A percentile compares a stretch with the other conserved stretches of the same genome.
Conservation (phyloP, 2,113 vertebrate species). For the Monopterus albus region DNA sequence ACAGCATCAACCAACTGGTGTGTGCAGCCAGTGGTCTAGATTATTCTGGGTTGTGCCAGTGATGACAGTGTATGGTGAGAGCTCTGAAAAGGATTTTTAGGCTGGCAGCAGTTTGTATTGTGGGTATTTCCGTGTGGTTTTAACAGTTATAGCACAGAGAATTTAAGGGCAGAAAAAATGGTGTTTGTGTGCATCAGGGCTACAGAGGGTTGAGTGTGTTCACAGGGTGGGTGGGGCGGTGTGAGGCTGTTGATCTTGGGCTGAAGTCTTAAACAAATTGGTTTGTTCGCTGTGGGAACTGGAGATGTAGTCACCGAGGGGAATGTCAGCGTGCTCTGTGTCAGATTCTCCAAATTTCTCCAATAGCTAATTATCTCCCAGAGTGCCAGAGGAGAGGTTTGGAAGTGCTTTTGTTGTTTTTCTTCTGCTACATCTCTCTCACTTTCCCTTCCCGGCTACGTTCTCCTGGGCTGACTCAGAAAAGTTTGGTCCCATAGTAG, state of each 20-base stretch:
- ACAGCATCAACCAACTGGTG: constrained; percentile 47
- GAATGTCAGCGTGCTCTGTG: constrained; percentile 55
- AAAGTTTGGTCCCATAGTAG: constrained; percentile 40
- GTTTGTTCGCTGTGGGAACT: constrained; percentile 60
- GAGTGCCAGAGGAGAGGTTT: constrained; percentile 62
- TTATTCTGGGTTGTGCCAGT: constrained; percentile 46
- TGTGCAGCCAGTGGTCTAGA: constrained; percentile 37
- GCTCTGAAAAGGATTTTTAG: constrained; percentile 45
- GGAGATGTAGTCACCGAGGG: constrained; percentile 57
- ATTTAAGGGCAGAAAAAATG: constrained; percentile 32
- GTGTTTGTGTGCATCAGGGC: constrained; percentile 32
- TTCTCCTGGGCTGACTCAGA: constrained; percentile 42
- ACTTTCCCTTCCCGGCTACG: constrained; percentile 1
- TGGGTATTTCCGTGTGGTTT: constrained; percentile 34
- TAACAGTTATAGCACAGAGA: constrained; percentile 18
- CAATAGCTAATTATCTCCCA: constrained; percentile 74
- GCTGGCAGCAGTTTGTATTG: constrained; percentile 38
- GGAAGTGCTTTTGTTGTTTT: constrained; percentile 65
- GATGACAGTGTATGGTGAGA: constrained; percentile 52
- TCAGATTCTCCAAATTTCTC: constrained; percentile 74
- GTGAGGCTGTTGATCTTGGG: constrained; percentile 71
- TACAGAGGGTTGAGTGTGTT: constrained; percentile 50
- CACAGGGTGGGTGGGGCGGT: constrained; percentile 53
- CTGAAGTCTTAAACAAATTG: constrained; percentile 73
- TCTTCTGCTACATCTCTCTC: constrained; percentile 24